A percentile compares a stretch with the other conserved stretches of the same genome.
phyloP scores from a whole-genome alignment of 2,113 vertebrate genomes.

The Melanotaenia duboulayi region DNA sequence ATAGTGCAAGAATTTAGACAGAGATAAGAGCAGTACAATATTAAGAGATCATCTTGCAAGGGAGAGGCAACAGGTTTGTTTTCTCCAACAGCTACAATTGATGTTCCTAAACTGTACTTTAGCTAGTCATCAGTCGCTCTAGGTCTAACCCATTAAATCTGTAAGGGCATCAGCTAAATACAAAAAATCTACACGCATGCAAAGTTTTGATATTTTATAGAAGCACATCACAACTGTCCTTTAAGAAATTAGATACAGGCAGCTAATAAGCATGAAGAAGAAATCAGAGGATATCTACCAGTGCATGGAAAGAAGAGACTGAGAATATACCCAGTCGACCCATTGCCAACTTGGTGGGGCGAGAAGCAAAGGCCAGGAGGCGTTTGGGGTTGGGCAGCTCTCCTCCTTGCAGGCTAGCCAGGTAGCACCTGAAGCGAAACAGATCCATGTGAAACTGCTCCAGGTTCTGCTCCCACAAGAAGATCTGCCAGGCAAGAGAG shows the following conservation, averaged over 20 bases:
- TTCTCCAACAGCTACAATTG: not conserved
- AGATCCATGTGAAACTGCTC: constrained; percentile 98
- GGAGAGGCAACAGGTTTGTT: not conserved
- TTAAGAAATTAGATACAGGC: not conserved
- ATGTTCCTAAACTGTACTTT: constrained; percentile 4
- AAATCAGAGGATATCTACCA: constrained; percentile 82
- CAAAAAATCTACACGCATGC: constrained; percentile 4
- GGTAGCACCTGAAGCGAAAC: constrained; percentile 94
- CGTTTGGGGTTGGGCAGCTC: constrained; percentile 97
- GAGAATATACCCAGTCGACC: constrained; percentile 96
- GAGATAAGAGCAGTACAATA: not conserved
- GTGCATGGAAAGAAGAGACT: constrained; percentile 93
- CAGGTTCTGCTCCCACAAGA: constrained; percentile 96
- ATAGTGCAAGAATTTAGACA: not conserved
- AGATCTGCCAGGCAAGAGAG: constrained; percentile 84
- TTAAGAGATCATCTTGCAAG: not conserved
- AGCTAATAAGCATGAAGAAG: not conserved
- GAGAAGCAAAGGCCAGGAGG: constrained; percentile 92
- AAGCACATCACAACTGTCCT: not conserved
- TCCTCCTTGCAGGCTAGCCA: constrained; percentile 94
- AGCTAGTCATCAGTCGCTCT: not conserved
- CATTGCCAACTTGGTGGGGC: constrained; percentile 95
- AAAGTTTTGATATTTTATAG: not conserved
- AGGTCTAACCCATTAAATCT: constrained; percentile 1
- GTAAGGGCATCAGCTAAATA: not conserved